Evolutionary conservation across 2,113 vertebrate genomes (phyloP).

Genomic region (Cacatua alba): DNA sequence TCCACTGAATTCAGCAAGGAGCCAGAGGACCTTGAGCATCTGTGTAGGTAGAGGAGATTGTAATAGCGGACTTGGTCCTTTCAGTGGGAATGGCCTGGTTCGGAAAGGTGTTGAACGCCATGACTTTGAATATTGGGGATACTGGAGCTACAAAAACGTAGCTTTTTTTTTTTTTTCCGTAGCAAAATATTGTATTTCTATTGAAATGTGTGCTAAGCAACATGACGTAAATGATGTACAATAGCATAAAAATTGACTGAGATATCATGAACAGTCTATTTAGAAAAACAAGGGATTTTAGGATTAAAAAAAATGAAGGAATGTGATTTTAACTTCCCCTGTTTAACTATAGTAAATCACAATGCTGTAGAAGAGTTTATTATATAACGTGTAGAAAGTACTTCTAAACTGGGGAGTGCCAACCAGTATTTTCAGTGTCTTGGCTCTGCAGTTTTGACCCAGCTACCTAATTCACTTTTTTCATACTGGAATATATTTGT

Average conservation of each 20-base stretch:
- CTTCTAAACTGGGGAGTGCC: background rate
- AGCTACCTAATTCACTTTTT: conserved; percentile 8
- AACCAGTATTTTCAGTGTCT: conserved; percentile 8
- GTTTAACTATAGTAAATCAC: background rate
- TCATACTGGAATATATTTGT: conserved; percentile 31
- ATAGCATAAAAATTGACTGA: conserved; percentile 42
- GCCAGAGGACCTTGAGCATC: background rate
- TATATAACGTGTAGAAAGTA: background rate
- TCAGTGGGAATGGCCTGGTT: conserved; percentile 6
- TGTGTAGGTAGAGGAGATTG: background rate
- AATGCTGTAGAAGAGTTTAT: background rate
- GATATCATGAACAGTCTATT: conserved; percentile 4
- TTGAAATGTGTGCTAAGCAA: conserved; percentile 51
- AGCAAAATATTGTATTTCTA: conserved; percentile 60
- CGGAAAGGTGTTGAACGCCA: conserved; percentile 24
- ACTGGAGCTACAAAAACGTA: conserved; percentile 53
- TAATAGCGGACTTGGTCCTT: background rate
- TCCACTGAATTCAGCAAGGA: background rate
- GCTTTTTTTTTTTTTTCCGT: conserved; percentile 54
- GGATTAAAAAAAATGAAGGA: conserved; percentile 66
- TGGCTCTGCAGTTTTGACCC: conserved; percentile 36
- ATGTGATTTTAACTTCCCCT: conserved; percentile 28
- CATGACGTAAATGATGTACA: conserved; percentile 16
- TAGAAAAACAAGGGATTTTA: conserved; percentile 37
- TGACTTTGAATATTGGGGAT: conserved; percentile 59